phyloP scores from a whole-genome alignment of 2,113 vertebrate genomes.

The Nibea coibor region DNA sequence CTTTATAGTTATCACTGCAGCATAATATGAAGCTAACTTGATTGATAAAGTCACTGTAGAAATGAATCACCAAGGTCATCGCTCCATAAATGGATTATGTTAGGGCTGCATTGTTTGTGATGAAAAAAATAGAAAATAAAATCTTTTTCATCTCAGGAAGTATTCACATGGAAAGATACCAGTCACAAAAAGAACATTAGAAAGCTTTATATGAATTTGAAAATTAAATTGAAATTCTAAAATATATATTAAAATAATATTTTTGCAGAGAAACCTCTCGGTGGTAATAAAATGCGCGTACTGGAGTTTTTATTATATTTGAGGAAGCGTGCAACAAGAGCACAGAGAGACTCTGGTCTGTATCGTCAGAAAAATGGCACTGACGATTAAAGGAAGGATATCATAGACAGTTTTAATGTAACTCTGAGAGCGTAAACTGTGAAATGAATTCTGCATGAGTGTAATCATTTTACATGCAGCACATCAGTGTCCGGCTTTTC shows the following conservation, averaged over 20 bases:
- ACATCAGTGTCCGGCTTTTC: background rate
- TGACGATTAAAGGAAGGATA: constrained; percentile 8
- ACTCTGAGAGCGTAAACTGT: constrained; percentile 6
- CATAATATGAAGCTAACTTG: background rate
- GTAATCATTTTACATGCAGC: constrained; percentile 39
- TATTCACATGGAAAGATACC: background rate
- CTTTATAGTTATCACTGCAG: background rate
- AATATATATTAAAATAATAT: too few relatives aligned
- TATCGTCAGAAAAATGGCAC: constrained; percentile 1
- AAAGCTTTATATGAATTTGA: background rate
- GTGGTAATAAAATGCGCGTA: background rate
- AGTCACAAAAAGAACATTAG: background rate
- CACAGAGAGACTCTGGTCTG: background rate
- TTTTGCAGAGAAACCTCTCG: too few relatives aligned
- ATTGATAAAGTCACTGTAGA: constrained; percentile 6
- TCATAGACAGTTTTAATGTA: constrained; percentile 13
- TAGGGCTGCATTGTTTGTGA: background rate
- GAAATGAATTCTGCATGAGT: constrained; percentile 4
- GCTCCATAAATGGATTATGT: background rate
- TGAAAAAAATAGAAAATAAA: background rate
- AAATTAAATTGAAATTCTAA: background rate
- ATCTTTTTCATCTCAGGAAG: background rate
- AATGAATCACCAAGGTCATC: background rate
- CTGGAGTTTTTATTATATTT: background rate
- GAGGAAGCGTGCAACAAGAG: background rate